Evolutionary conservation across 2,888 invertebrate species (phyloP), one percentile per base, ranked within the genome.

Genomic region (Caenorhabditis wallacei): DNA sequence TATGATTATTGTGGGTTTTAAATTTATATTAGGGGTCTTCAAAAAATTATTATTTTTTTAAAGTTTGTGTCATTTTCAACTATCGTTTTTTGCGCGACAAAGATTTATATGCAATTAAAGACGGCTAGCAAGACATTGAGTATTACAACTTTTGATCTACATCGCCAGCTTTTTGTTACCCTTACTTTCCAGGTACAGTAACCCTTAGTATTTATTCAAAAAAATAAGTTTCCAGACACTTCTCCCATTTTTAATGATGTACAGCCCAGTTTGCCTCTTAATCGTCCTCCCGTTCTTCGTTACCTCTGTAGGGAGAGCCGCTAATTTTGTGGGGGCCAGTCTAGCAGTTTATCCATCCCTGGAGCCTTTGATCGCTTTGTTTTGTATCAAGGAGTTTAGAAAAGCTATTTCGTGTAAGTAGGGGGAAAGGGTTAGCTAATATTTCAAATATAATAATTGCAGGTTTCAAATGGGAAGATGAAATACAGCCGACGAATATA

Each of bases 301-400:
- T 40, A 46, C 64, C 1, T 56, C 43, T 43, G 75, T 66, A 16
- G 75, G 75, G 1, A 57, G 13, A 56, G 46, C 56, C 13, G 75
- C 75, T n/a, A 75, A 75, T 22, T 48, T 48, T 30, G 75, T 75
- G 10, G 56, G 56, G 11, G 74, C 64, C n/a, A 64, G 54, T 20
- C 22, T 64, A 3, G 74, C 63, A 0, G 56, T 74, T 4, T 74
- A 74, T 35, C 74, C 74, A 20, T 53, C 74, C 1, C 54, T 74
- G 7, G 74, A 74, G 20, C 74, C 74, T 5, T 4, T 74, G 1
- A 64, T 74, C 11, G 63, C 74, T 3, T 48, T 74, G 46, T 35
- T 74, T 35, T 74, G 63, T 26, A 74, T 74, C 74, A 74, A 74
- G 22, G 74, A 74, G 1, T 74, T 74, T 35, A n/a, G 74, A 56